Evolutionary conservation across 2,888 invertebrate species (phyloP).

Genomic region (Drosophila maculinotata): DNA sequence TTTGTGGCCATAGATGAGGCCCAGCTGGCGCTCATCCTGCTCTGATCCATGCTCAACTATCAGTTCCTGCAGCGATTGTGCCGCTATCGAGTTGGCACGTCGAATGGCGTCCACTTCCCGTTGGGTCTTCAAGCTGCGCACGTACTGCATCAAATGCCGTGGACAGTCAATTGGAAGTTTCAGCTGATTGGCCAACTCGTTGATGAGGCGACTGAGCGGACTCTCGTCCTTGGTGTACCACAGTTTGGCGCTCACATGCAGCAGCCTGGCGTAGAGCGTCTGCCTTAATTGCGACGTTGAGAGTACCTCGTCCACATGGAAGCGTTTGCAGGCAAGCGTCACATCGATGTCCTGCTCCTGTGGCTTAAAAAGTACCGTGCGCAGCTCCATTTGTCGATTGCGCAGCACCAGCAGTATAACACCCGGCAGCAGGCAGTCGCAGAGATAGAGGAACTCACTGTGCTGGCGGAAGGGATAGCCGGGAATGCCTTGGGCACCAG

Average conservation of each 20-base stretch:
- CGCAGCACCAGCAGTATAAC: constrained; percentile 40
- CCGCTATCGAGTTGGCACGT: constrained; percentile 40
- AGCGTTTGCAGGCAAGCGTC: constrained; percentile 21
- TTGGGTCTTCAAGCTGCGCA: constrained; percentile 41
- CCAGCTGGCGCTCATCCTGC: constrained; percentile 13
- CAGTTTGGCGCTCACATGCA: constrained; percentile 31
- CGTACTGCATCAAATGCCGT: constrained; percentile 19
- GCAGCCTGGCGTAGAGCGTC: constrained; percentile 1
- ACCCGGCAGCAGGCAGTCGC: constrained; percentile 55
- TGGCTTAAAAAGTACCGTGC: constrained; percentile 38
- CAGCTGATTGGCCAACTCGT: constrained; percentile 27
- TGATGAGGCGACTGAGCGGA: constrained; percentile 25
- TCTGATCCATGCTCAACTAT: constrained; percentile 24
- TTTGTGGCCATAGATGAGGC: constrained; percentile 29
- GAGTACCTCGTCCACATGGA: constrained; percentile 52
- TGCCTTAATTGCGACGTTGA: constrained; percentile 19
- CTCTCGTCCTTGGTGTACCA: constrained; percentile 34
- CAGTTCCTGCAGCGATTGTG: constrained; percentile 47
- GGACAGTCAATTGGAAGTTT: constrained; percentile 38
- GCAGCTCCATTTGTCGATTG: constrained; percentile 25
- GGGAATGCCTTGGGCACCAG: constrained; percentile 22
- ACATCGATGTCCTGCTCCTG: constrained; percentile 10
- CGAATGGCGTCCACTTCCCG: constrained; percentile 32
- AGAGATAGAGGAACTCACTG: constrained; percentile 54
- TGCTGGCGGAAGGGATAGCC: constrained; percentile 35